Conservation (phyloP, 2,797 vertebrate genomes). For the Tamandua tetradactyla region DNA sequence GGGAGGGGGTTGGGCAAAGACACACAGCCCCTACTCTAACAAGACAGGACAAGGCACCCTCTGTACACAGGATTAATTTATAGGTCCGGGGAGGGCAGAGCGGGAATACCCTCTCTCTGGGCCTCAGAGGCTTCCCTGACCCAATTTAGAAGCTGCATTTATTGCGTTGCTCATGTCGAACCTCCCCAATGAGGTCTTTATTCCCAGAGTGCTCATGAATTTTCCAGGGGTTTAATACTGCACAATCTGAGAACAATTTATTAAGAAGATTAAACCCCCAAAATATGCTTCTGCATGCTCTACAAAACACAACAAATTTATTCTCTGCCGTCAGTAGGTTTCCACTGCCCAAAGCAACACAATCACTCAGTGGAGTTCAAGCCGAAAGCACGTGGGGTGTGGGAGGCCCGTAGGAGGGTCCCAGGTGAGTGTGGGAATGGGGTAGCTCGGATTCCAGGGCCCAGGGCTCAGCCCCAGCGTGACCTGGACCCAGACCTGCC, state of each 20-base stretch:
- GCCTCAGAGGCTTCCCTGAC: slow-evolving; percentile 68
- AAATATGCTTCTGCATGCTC: slow-evolving; percentile 82
- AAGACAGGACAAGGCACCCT: slow-evolving; percentile 66
- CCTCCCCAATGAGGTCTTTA: slow-evolving; percentile 66
- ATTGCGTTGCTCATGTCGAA: slow-evolving; percentile 63
- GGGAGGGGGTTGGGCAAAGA: slow-evolving; percentile 47
- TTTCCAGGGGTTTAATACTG: slow-evolving; percentile 79
- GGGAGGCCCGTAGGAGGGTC: not conserved
- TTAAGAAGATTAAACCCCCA: slow-evolving; percentile 82
- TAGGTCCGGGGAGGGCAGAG: slow-evolving; percentile 51
- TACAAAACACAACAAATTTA: slow-evolving; percentile 80
- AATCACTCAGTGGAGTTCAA: slow-evolving; percentile 47
- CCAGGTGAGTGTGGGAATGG: not conserved
- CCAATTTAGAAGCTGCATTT: slow-evolving; percentile 70
- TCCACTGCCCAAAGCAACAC: slow-evolving; percentile 58
- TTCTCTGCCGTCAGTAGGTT: slow-evolving; percentile 70
- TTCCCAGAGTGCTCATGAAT: slow-evolving; percentile 69
- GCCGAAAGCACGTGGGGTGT: not conserved
- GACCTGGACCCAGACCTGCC: not conserved
- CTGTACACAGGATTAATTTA: slow-evolving; percentile 75
- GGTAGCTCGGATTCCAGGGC: not conserved
- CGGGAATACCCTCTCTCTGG: slow-evolving; percentile 56
- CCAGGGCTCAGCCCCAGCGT: not conserved
- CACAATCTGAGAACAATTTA: slow-evolving; percentile 82
- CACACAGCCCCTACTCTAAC: slow-evolving; percentile 14